Evolutionary conservation across 2,113 vertebrate species (phyloP), one percentile per base, ranked within the genome.

Genomic region (Notothenia rossii): DNA sequence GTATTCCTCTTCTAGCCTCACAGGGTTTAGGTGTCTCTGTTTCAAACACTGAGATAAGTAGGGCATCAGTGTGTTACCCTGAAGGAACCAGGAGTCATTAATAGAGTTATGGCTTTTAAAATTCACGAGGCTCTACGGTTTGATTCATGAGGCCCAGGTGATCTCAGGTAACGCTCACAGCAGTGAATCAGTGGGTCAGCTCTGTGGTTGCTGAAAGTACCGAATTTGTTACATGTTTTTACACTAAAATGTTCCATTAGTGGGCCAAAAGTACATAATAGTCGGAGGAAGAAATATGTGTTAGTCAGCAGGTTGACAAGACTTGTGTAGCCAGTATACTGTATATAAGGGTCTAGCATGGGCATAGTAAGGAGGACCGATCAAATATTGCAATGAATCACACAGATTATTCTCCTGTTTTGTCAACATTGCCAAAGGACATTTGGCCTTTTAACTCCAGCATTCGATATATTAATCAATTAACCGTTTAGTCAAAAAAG

Each of bases 121-220:
- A 86, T 88, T 77, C 65, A 86, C 40, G 40, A 75, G 1, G 11
- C 60, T n/a, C 75, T 63, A 59, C 46, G 40, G 69, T 72, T 17
- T 53, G 62, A 60, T 58, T 45, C 10, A 17, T 20, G 46, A 66
- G 33, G 76, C 49, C 53, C 59, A 51, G 61, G 69, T 73, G 61
- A 82, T 50, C 65, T 77, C 58, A 25, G 79, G 54, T 50, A 61
- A 62, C 17, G 2, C 15, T 67, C 9, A 63, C 51, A 54, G 4
- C 43, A 17, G 29, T 18, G 8, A 49, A 49, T 65, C 51, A 76
- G 33, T 50, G 48, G 62, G 76, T 72, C 73, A 58, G 9, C 13
- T 7, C 54, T 22, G 46, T 12, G 11, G 58, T 59, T n/a, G 7
- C 18, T 29, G 48, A 50, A 20, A 17, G 66, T 3, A 10, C 5